A percentile compares a stretch with the other conserved stretches of the same genome.
phyloP scores from a whole-genome alignment of 1,140 invertebrate species.

The Archivesica marissinica region DNA sequence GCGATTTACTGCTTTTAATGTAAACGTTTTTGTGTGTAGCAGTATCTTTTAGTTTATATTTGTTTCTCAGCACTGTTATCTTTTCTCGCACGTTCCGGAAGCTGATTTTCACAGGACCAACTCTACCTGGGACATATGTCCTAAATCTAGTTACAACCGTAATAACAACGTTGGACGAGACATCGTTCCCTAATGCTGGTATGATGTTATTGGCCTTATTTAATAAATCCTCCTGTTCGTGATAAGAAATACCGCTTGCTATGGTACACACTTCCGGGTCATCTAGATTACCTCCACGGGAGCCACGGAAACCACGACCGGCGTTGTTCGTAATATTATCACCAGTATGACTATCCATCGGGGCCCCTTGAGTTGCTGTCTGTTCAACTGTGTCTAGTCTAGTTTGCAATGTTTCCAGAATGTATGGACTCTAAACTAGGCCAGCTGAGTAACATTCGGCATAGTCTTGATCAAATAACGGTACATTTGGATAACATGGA shows the following conservation, averaged over 20 bases:
- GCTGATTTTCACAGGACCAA: constrained; percentile 34
- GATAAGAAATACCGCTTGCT: neutral
- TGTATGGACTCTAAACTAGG: no score
- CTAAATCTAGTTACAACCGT: constrained; percentile 9
- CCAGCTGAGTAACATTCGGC: no score
- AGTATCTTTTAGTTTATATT: constrained; percentile 2
- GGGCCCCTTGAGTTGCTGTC: neutral
- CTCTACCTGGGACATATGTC: neutral
- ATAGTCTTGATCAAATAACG: no score
- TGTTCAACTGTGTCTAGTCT: constrained; percentile 23
- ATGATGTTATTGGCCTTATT: no score
- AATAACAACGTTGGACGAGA: constrained; percentile 6
- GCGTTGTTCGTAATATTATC: neutral
- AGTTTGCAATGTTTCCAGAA: no score
- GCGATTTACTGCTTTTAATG: constrained; percentile 42
- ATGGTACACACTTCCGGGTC: constrained; percentile 1
- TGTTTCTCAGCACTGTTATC: constrained; percentile 30
- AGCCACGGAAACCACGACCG: neutral
- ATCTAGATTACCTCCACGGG: neutral
- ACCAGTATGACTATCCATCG: no score
- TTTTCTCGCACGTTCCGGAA: constrained; percentile 9
- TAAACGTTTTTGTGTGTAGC: neutral
- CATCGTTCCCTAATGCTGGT: neutral
- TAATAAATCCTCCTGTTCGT: neutral
- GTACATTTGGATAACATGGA: no score